Percentiles rank a stretch among this genome's conserved stretches.
Evolutionary conservation across 92 coral and sea anemone species (phyloP).

Genomic region (Muricea muricata): DNA sequence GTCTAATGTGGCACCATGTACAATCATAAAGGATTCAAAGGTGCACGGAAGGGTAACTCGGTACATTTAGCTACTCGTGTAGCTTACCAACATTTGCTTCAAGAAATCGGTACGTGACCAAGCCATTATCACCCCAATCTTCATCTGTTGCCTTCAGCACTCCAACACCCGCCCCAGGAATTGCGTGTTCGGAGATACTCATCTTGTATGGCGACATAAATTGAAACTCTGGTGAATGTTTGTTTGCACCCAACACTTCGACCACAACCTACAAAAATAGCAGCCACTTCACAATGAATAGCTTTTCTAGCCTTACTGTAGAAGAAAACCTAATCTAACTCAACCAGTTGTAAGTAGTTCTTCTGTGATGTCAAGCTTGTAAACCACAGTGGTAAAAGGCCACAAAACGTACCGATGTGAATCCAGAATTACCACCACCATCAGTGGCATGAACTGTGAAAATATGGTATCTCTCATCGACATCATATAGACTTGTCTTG

Average conservation of each 20-base stretch:
- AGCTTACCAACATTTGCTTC: slow-evolving; percentile 88
- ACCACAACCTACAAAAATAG: slow-evolving; percentile 70
- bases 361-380: background rate
- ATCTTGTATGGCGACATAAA: slow-evolving; percentile 90
- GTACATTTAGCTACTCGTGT: too few species aligned
- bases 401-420: slow-evolving; percentile 78
- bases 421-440: slow-evolving; percentile 78
- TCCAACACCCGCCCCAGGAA: slow-evolving; percentile 83
- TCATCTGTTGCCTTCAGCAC: slow-evolving; percentile 71
- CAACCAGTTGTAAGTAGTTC: background rate
- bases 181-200: slow-evolving; percentile 74
- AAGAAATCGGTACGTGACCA: slow-evolving; percentile 80
- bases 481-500: slow-evolving; percentile 65
- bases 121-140: slow-evolving; percentile 79
- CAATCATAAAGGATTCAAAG: too few species aligned
- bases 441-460: slow-evolving; percentile 84
- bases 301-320: background rate
- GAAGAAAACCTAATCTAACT: too few species aligned
- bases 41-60: too few species aligned
- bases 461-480: slow-evolving; percentile 67
- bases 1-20: too few species aligned
- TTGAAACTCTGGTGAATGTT: slow-evolving; percentile 91
- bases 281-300: background rate
- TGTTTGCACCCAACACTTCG: slow-evolving; percentile 78
- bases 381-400: background rate